These are phyloP conservation scores for Lycorma delicatula DNA, from an alignment of 1,140 invertebrate species.

Conservation along the genomic window DNA sequence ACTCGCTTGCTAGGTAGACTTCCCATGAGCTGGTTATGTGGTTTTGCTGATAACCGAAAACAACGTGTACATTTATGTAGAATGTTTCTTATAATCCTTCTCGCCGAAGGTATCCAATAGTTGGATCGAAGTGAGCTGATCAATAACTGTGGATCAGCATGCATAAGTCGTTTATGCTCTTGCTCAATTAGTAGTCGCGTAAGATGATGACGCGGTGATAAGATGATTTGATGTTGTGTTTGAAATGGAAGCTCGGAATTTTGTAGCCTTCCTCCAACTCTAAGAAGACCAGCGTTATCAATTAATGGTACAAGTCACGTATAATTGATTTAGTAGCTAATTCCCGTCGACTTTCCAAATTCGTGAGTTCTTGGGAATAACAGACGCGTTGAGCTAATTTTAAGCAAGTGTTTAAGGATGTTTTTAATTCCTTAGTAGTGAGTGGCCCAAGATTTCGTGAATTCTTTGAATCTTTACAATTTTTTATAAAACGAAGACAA, in stretches of 20 bases:
- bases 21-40: slow-evolving; percentile 30
- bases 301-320: too few relatives aligned
- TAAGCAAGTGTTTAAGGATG: too few relatives aligned
- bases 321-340: too few relatives aligned
- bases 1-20: slow-evolving; percentile 31
- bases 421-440: too few relatives aligned
- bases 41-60: slow-evolving; percentile 17
- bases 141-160: slow-evolving; percentile 28
- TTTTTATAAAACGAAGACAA: too few relatives aligned
- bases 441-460: too few relatives aligned
- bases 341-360: too few relatives aligned
- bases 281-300: slow-evolving; percentile 15
- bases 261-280: slow-evolving; percentile 21
- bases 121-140: slow-evolving; percentile 24
- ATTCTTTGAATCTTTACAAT: too few relatives aligned
- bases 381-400: too few relatives aligned
- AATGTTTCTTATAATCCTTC: slow-evolving; percentile 22
- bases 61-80: slow-evolving; percentile 31
- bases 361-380: too few relatives aligned
- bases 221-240: slow-evolving; percentile 20
- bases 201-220: slow-evolving; percentile 25
- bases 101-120: slow-evolving; percentile 30
- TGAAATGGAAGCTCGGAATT: slow-evolving; percentile 12
- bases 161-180: slow-evolving; percentile 29
- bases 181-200: slow-evolving; percentile 32